Evolutionary conservation across 2,888 invertebrate species (phyloP).

Genomic region (Trichopria drosophilae): DNA sequence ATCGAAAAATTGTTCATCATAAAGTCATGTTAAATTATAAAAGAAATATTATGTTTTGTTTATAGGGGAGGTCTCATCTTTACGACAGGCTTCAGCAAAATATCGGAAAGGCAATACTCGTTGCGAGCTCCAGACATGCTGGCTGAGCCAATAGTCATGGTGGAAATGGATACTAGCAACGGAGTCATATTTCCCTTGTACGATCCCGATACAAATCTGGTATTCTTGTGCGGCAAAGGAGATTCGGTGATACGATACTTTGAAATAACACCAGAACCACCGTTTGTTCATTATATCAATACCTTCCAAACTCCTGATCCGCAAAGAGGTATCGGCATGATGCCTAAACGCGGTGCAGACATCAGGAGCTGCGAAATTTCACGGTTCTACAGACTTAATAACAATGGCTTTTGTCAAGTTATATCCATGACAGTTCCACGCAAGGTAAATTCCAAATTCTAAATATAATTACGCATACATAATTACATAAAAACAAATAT

Average conservation of each 20-base stretch:
- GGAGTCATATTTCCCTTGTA: slow-evolving; percentile 97
- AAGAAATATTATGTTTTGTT: slow-evolving; percentile 29
- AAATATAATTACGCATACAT: slow-evolving; percentile 14
- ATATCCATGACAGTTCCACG: slow-evolving; percentile 98
- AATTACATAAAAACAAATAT: no score
- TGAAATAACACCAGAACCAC: slow-evolving; percentile 89
- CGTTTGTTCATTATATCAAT: slow-evolving; percentile 95
- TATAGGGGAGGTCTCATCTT: slow-evolving; percentile 56
- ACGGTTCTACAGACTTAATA: slow-evolving; percentile 93
- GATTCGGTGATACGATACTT: slow-evolving; percentile 97
- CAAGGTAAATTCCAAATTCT: slow-evolving; percentile 64
- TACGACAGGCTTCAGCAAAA: slow-evolving; percentile 83
- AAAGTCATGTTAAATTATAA: background rate
- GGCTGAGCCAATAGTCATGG: slow-evolving; percentile 86
- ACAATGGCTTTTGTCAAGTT: slow-evolving; percentile 90
- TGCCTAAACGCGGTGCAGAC: slow-evolving; percentile 97
- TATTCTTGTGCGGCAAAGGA: slow-evolving; percentile 95
- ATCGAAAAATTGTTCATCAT: slow-evolving; percentile 8
- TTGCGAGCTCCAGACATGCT: slow-evolving; percentile 88
- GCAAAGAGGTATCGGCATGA: slow-evolving; percentile 94
- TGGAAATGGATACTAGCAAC: slow-evolving; percentile 91
- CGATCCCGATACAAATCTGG: slow-evolving; percentile 93
- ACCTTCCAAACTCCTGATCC: slow-evolving; percentile 98
- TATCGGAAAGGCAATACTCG: slow-evolving; percentile 97
- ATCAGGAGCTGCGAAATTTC: slow-evolving; percentile 92